phyloP scores from a whole-genome alignment of 2,888 invertebrate species.

The Graphium colonna region DNA sequence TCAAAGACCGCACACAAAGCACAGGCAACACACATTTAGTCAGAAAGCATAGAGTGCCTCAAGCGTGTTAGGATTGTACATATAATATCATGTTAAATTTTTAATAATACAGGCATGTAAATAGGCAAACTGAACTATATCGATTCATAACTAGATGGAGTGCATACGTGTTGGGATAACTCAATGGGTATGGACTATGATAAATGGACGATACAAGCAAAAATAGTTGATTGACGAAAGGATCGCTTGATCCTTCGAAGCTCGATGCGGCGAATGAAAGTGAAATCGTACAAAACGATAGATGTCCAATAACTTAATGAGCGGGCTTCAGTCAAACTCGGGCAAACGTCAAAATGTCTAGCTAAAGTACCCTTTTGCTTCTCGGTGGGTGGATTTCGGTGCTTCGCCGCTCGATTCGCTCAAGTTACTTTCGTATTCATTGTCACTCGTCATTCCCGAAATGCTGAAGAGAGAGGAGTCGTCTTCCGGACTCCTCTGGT shows the following conservation, averaged over 20 bases:
- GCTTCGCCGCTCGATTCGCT: conserved; percentile 75
- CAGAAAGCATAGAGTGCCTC: background rate
- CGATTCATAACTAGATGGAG: background rate
- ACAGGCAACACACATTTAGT: background rate
- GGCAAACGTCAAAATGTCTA: too few relatives aligned
- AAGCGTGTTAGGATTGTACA: background rate
- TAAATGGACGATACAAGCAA: conserved; percentile 13
- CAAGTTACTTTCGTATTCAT: conserved; percentile 78
- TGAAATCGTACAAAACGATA: conserved; percentile 6
- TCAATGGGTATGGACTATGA: background rate
- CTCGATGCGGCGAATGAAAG: conserved; percentile 28
- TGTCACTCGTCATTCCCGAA: conserved; percentile 80
- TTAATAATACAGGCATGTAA: too few relatives aligned
- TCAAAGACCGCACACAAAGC: background rate
- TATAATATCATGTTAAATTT: too few relatives aligned
- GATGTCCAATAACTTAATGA: background rate
- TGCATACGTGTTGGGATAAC: background rate
- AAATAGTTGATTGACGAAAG: conserved; percentile 7
- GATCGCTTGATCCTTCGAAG: conserved; percentile 14
- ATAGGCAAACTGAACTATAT: background rate
- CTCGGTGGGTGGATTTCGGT: conserved; percentile 70
- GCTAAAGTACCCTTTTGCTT: conserved; percentile 76
- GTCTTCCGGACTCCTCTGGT: conserved; percentile 77
- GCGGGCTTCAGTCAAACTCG: conserved; percentile 62
- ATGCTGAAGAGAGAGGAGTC: conserved; percentile 79